Conservation (phyloP, 2,797 vertebrate species). For the Sarcoramphus papa region DNA sequence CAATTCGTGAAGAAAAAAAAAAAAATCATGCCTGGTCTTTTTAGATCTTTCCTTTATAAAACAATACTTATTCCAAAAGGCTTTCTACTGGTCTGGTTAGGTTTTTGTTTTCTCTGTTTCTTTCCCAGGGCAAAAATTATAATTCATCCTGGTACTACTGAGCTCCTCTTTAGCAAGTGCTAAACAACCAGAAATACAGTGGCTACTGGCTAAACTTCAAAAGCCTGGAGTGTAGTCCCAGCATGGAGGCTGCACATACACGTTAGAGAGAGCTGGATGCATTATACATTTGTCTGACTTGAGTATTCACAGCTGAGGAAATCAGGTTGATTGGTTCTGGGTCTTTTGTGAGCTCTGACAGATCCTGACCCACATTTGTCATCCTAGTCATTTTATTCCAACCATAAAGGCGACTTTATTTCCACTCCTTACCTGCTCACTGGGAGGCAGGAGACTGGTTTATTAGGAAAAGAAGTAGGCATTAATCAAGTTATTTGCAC, state of each 20-base stretch:
- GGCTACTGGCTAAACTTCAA: conserved; percentile 50
- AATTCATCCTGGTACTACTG: not conserved
- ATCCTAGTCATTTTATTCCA: not conserved
- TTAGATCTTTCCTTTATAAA: not conserved
- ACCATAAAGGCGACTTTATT: not conserved
- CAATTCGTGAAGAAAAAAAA: not conserved
- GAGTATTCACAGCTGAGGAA: conserved; percentile 14
- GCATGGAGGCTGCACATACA: conserved; percentile 12
- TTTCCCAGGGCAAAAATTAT: conserved; percentile 49
- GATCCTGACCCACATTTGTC: conserved; percentile 1
- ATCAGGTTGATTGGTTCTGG: conserved; percentile 21
- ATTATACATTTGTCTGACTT: not conserved
- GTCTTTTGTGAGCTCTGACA: not conserved
- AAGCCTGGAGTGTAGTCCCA: conserved; percentile 8
- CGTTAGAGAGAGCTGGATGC: not conserved
- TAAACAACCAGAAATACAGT: conserved; percentile 34
- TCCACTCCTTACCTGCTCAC: not conserved
- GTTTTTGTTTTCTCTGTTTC: conserved; percentile 16
- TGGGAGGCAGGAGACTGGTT: not conserved
- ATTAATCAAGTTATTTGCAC: not conserved
- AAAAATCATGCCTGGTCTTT: not conserved
- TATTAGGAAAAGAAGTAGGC: not conserved
- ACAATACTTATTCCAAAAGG: not conserved
- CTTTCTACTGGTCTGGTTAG: not conserved
- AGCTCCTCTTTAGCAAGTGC: not conserved